A percentile compares a stretch with the other conserved stretches of the same genome.
Conservation (phyloP, 35 echinoderm and acorn worm species). For the Ophioderma brevispina region DNA sequence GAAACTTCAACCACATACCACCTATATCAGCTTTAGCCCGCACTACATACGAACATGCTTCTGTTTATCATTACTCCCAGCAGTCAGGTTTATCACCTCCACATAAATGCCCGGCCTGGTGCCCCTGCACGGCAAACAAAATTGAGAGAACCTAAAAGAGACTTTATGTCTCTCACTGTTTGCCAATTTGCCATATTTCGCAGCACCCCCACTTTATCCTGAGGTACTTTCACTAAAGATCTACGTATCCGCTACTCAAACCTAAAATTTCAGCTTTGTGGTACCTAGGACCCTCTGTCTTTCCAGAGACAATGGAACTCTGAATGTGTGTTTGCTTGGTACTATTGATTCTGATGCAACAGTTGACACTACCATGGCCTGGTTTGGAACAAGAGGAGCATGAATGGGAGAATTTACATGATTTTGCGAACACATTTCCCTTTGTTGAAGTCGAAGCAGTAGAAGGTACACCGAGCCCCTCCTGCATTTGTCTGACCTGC, state of each 20-base stretch:
- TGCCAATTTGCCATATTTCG: too few relatives aligned
- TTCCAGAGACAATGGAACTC: slow-evolving; percentile 49
- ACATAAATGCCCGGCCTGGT: slow-evolving; percentile 9
- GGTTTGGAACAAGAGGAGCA: too few relatives aligned
- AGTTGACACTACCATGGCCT: too few relatives aligned
- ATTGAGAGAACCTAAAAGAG: too few relatives aligned
- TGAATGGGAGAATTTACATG: too few relatives aligned
- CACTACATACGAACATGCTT: slow-evolving; percentile 1
- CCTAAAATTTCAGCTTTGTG: background rate
- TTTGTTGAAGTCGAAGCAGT: too few relatives aligned
- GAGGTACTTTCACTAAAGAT: background rate
- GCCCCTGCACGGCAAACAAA: slow-evolving; percentile 44
- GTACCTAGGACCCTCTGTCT: slow-evolving; percentile 36
- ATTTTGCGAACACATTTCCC: too few relatives aligned
- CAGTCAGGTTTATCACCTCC: slow-evolving; percentile 16
- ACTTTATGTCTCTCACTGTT: too few relatives aligned
- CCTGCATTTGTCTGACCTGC: too few relatives aligned
- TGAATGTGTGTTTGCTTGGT: too few relatives aligned
- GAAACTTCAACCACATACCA: background rate
- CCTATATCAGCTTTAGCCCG: background rate
- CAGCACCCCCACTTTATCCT: background rate
- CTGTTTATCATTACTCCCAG: background rate
- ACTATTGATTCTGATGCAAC: too few relatives aligned
- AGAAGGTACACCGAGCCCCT: too few relatives aligned
- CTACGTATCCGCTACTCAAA: background rate